phyloP scores from a whole-genome alignment of 2,797 vertebrate genomes.

The Apogon talboti region DNA sequence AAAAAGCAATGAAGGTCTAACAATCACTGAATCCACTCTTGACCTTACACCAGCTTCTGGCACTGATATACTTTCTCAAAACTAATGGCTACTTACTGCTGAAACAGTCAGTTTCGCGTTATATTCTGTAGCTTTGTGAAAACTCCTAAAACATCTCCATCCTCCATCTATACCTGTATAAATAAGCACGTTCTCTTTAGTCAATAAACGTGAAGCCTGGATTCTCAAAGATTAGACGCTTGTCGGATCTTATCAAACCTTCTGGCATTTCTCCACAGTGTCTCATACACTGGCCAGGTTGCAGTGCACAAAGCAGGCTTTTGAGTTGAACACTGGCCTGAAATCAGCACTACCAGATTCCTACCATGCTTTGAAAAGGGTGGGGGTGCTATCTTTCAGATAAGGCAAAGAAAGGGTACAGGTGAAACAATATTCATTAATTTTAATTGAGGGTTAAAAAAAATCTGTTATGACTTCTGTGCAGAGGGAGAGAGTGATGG shows the following conservation, averaged over 20 bases:
- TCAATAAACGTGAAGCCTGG: background rate
- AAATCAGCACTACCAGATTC: conserved; percentile 54
- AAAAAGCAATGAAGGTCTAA: background rate
- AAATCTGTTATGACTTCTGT: background rate
- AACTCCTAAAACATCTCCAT: background rate
- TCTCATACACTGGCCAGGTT: conserved; percentile 37
- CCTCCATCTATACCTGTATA: background rate
- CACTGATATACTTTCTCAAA: background rate
- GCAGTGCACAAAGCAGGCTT: conserved; percentile 67
- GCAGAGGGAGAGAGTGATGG: conserved; percentile 1
- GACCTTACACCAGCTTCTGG: background rate
- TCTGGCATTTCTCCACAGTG: conserved; percentile 1
- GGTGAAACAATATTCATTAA: background rate
- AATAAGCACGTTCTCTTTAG: conserved; percentile 1
- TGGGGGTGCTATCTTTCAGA: conserved; percentile 15
- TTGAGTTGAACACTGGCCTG: conserved; percentile 41
- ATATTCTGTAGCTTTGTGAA: background rate
- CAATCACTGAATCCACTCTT: background rate
- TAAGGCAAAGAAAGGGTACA: background rate
- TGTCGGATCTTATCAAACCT: conserved; percentile 22
- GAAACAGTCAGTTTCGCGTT: background rate
- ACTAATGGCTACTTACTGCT: background rate
- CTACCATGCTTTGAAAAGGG: conserved; percentile 47
- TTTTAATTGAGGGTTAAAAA: background rate
- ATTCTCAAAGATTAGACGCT: conserved; percentile 14